Conservation (phyloP, 2,797 vertebrate species). For the Hipposideros larvatus region DNA sequence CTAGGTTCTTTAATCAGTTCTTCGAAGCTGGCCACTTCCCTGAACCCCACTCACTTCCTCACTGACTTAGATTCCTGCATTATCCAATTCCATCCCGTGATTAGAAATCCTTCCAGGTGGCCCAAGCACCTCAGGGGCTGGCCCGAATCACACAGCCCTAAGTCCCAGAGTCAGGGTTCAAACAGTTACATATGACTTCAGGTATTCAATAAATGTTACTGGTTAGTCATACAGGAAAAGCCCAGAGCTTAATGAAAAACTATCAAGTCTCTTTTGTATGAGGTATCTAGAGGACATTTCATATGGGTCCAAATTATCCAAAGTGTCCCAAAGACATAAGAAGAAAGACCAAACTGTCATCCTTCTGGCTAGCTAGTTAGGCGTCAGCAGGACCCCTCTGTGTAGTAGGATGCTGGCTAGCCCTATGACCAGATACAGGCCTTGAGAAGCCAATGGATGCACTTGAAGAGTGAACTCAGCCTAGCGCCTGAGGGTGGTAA, state of each 20-base stretch:
- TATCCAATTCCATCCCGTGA: background rate
- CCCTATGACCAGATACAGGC: background rate
- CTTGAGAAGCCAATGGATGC: background rate
- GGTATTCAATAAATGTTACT: background rate
- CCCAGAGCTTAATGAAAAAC: background rate
- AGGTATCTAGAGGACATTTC: background rate
- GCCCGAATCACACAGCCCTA: background rate
- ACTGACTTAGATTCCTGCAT: background rate
- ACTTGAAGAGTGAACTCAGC: background rate
- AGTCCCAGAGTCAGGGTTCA: background rate
- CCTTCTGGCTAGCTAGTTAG: background rate
- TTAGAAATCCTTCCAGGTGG: background rate
- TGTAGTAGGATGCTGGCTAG: background rate
- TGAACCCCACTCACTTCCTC: background rate
- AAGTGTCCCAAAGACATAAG: background rate
- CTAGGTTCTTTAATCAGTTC: background rate
- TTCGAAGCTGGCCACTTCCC: background rate
- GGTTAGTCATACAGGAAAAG: background rate
- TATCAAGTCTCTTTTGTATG: background rate
- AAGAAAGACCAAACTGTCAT: background rate
- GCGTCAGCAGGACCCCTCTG: background rate
- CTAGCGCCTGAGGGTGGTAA: too few relatives aligned
- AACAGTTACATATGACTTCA: background rate
- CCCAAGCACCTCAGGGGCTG: background rate
- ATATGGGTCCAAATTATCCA: background rate